phyloP scores from a whole-genome alignment of 2,113 vertebrate genomes.

The Rhinopomastus cyanomelas region DNA sequence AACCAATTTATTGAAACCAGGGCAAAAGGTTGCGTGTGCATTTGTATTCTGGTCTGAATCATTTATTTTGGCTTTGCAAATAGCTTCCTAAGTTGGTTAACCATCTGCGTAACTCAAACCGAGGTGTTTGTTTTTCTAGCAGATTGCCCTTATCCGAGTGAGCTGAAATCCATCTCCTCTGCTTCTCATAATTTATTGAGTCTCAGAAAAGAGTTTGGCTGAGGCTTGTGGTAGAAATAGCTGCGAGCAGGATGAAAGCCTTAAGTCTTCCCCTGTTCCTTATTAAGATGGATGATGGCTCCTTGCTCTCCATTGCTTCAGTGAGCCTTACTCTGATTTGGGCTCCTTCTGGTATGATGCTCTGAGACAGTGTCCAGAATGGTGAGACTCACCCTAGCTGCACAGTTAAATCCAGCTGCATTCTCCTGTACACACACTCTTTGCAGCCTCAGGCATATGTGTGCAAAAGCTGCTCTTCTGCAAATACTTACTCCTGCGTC shows the following conservation, averaged over 20 bases:
- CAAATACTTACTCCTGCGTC: neutral
- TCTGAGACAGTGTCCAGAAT: neutral
- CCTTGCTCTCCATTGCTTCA: neutral
- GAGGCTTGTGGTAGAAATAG: neutral
- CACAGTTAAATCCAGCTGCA: accelerated
- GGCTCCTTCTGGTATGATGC: neutral
- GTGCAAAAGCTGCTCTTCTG: neutral
- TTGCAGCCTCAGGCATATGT: accelerated
- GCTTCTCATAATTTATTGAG: neutral
- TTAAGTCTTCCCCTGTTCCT: neutral
- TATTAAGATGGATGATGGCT: neutral
- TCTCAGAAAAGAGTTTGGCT: conserved; percentile 23
- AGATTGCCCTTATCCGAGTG: conserved; percentile 41
- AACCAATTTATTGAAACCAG: conserved; percentile 35
- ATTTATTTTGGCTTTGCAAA: conserved; percentile 61
- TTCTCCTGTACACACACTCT: neutral
- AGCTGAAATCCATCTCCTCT: conserved; percentile 45
- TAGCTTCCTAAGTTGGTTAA: conserved; percentile 53
- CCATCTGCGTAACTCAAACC: neutral
- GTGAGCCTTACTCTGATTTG: neutral
- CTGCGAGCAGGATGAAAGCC: neutral
- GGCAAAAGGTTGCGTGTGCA: conserved; percentile 24
- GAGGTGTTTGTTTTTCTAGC: conserved; percentile 56
- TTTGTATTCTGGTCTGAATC: conserved; percentile 21
- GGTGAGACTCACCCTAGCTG: neutral